A percentile compares a stretch with the other conserved stretches of the same genome.
Conservation (phyloP, 2,797 vertebrate species). For the Schizothorax lantsangensis region DNA sequence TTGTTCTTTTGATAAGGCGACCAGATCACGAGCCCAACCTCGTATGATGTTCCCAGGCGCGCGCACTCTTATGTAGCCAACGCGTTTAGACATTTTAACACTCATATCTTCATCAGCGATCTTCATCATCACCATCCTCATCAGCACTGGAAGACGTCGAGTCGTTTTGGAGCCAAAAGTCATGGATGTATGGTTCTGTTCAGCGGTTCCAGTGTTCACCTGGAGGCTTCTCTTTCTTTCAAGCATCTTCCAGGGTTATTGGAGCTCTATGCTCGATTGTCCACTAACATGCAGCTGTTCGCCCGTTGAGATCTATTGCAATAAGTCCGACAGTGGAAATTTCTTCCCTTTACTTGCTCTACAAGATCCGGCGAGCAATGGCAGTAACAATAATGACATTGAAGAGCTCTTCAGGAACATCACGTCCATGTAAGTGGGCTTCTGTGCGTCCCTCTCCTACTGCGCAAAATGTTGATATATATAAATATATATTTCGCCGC, state of each 20-base stretch:
- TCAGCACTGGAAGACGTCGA: conserved; percentile 75
- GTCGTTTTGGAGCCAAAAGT: conserved; percentile 79
- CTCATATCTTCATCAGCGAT: conserved; percentile 45
- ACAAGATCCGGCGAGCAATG: conserved; percentile 87
- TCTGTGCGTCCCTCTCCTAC: conserved; percentile 42
- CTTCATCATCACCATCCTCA: conserved; percentile 50
- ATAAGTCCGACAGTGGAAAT: conserved; percentile 93
- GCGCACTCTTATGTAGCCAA: conserved; percentile 58
- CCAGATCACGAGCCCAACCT: conserved; percentile 27
- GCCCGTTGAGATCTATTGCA: conserved; percentile 94
- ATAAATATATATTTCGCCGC: conserved; percentile 3
- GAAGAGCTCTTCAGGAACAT: conserved; percentile 97
- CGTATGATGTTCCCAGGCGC: conserved; percentile 64
- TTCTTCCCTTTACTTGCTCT: conserved; percentile 95
- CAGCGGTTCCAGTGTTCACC: conserved; percentile 84
- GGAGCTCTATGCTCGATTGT: conserved; percentile 95
- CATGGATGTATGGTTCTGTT: conserved; percentile 96
- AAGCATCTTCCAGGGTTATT: conserved; percentile 92
- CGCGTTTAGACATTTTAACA: conserved; percentile 46
- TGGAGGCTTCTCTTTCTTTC: conserved; percentile 95
- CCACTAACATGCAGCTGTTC: conserved; percentile 97
- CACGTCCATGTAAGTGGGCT: conserved; percentile 91
- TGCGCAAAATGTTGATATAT: conserved; percentile 24
- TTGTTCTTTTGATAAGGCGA: conserved; percentile 50
- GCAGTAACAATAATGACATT: conserved; percentile 90